Percentiles rank a stretch among this genome's conserved stretches.
Conservation (phyloP, 2,797 vertebrate genomes). For the Crenichthys baileyi region DNA sequence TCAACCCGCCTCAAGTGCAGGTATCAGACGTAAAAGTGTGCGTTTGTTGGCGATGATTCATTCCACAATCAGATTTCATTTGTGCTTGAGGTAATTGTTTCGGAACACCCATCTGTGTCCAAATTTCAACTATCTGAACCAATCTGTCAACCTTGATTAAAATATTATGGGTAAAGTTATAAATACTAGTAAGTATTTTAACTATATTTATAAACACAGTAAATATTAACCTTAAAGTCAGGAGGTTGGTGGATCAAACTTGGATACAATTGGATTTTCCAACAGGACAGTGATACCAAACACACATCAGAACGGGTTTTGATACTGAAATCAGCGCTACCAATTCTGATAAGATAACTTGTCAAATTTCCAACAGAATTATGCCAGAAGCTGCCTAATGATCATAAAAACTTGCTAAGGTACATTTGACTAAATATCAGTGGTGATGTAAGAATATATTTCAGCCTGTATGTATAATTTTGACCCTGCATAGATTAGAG, state of each 20-base stretch:
- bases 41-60: neutral
- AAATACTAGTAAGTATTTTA: neutral
- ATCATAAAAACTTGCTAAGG: neutral
- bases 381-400: neutral
- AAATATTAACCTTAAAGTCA: too few species aligned
- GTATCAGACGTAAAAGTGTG: constrained; percentile 62
- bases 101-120: neutral
- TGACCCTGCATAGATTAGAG: neutral
- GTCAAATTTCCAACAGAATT: neutral
- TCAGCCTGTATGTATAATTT: neutral
- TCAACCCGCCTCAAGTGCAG: constrained; percentile 88
- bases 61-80: neutral
- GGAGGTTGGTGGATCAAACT: neutral
- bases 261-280: neutral
- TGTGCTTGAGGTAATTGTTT: neutral
- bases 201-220: neutral
- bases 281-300: neutral
- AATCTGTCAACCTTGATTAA: neutral
- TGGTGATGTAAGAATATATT: neutral
- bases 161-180: neutral
- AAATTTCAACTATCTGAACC: too few species aligned
- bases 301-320: neutral
- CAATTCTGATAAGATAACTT: neutral
- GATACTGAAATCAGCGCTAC: neutral
- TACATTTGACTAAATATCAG: neutral